Conservation (phyloP, 2,113 vertebrate species). For the Vulpes vulpes region DNA sequence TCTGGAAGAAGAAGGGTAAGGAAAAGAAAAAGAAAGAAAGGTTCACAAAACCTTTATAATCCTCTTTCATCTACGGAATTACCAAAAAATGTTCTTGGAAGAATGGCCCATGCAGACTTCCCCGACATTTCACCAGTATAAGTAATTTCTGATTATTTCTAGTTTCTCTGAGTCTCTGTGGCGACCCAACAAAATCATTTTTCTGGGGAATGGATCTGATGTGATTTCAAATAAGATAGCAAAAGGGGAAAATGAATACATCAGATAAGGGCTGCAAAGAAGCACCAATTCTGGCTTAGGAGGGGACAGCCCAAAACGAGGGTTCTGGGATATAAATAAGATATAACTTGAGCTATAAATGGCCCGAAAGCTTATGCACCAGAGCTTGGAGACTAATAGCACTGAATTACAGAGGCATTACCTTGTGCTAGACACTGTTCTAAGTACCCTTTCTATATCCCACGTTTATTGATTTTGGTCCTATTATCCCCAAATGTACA, state of each 20-base stretch:
- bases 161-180: conserved; percentile 60
- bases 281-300: conserved; percentile 22
- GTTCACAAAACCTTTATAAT: conserved; percentile 70
- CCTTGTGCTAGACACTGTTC: background rate
- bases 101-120: conserved; percentile 23
- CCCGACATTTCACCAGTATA: conserved; percentile 56
- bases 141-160: conserved; percentile 77
- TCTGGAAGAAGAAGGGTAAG: conserved; percentile 61
- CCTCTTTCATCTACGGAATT: conserved; percentile 77
- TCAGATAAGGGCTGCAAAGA: background rate
- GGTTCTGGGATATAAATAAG: too few relatives aligned
- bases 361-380: background rate
- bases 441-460: background rate
- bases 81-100: conserved; percentile 64
- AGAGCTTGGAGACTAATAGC: background rate
- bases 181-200: conserved; percentile 66
- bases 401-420: background rate
- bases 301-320: background rate
- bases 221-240: conserved; percentile 48
- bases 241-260: conserved; percentile 38
- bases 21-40: conserved; percentile 44
- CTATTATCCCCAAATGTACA: background rate
- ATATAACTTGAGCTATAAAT: background rate
- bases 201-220: conserved; percentile 51
- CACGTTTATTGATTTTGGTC: background rate